Conservation (phyloP, 2,113 vertebrate genomes). For the Dasyornis broadbenti region DNA sequence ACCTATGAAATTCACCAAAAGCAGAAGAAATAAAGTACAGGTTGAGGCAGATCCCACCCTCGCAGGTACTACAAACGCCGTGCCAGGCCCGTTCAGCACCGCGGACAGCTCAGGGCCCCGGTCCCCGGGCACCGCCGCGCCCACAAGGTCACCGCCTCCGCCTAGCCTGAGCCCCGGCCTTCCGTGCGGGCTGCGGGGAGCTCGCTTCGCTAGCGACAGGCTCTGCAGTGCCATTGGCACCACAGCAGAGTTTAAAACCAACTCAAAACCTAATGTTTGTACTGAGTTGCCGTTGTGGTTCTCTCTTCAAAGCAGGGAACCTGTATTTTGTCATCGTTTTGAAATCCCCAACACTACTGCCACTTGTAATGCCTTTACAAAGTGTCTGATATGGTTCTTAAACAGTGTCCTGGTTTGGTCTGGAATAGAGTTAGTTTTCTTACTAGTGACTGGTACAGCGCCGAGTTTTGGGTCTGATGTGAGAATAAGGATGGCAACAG, state of each 20-base stretch:
- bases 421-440: background rate
- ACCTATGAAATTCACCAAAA: background rate
- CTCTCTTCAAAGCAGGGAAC: background rate
- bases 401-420: too few relatives aligned
- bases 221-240: accelerated
- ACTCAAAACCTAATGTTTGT: accelerated
- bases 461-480: background rate
- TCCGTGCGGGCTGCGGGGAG: background rate
- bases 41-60: accelerated
- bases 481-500: background rate
- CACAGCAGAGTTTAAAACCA: background rate
- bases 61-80: accelerated
- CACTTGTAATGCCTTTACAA: background rate
- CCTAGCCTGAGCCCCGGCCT: background rate
- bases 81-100: background rate
- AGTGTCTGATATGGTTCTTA: background rate
- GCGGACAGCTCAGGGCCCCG: background rate
- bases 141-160: accelerated
- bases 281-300: accelerated
- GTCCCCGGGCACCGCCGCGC: background rate
- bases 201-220: accelerated
- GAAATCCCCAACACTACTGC: background rate
- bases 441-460: background rate
- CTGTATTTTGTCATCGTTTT: accelerated
- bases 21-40: accelerated